A percentile compares a stretch with the other conserved stretches of the same genome.
Evolutionary conservation across 2,888 invertebrate genomes (phyloP).

Genomic region (Thelaira solivaga): DNA sequence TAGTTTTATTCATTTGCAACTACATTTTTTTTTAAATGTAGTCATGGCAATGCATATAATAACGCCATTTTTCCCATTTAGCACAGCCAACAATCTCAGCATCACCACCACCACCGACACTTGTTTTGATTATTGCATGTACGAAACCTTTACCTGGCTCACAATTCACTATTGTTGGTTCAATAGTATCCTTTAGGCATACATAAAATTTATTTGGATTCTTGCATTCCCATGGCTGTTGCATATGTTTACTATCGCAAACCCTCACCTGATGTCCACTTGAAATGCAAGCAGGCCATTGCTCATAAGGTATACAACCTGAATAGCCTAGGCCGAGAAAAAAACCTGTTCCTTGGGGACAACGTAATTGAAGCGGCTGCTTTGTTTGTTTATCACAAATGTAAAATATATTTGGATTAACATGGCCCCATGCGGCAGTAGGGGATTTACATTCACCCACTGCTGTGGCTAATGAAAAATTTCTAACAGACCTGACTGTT

Average conservation of each 20-base stretch:
- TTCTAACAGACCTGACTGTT: slow-evolving; percentile 24
- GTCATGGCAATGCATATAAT: slow-evolving; percentile 68
- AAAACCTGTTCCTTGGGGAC: slow-evolving; percentile 70
- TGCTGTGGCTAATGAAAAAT: slow-evolving; percentile 16
- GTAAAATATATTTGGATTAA: slow-evolving; percentile 71
- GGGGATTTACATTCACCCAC: slow-evolving; percentile 48
- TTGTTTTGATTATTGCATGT: slow-evolving; percentile 57
- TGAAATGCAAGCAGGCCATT: slow-evolving; percentile 71
- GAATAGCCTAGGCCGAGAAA: slow-evolving; percentile 69
- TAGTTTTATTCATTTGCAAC: background rate
- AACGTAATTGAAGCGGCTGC: slow-evolving; percentile 65
- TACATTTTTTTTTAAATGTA: slow-evolving; percentile 66
- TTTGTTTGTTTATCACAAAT: slow-evolving; percentile 69
- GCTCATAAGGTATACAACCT: slow-evolving; percentile 70
- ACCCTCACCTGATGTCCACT: slow-evolving; percentile 41
- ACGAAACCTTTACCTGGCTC: slow-evolving; percentile 70
- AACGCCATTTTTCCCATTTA: slow-evolving; percentile 70
- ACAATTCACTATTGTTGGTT: slow-evolving; percentile 68
- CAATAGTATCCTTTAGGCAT: slow-evolving; percentile 66
- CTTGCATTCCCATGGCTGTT: slow-evolving; percentile 68
- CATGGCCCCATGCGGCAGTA: slow-evolving; percentile 70
- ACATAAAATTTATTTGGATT: slow-evolving; percentile 73
- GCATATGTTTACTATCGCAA: slow-evolving; percentile 63
- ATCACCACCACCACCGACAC: background rate
- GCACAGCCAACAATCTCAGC: slow-evolving; percentile 68